Percentiles rank a stretch among this genome's conserved stretches.
phyloP scores from a whole-genome alignment of 92 coral and sea anemone genomes.

The Porites lobata region DNA sequence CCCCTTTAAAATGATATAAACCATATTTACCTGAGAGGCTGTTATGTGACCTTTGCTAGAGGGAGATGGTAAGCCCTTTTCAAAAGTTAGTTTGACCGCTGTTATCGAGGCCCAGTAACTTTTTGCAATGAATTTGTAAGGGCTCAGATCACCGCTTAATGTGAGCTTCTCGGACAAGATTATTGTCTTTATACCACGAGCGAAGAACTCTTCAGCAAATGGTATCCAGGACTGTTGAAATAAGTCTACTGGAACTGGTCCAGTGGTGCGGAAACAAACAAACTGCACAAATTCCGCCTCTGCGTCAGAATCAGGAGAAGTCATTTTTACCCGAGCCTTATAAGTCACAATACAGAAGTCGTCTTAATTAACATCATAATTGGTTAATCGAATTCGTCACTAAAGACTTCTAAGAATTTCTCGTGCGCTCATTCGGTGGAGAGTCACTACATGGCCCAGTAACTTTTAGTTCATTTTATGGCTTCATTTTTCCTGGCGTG shows the following conservation, averaged over 20 bases:
- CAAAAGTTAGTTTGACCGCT: constrained; percentile 82
- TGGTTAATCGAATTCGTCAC: neutral
- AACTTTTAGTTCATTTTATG: no score
- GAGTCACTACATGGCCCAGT: no score
- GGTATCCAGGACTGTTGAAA: constrained; percentile 97
- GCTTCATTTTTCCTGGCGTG: no score
- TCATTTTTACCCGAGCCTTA: neutral
- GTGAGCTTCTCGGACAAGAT: constrained; percentile 78
- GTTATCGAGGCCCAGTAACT: constrained; percentile 88
- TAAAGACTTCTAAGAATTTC: neutral
- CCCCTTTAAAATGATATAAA: neutral
- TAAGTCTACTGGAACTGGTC: constrained; percentile 75
- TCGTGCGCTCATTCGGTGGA: no score
- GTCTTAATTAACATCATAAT: neutral
- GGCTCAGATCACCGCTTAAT: constrained; percentile 71
- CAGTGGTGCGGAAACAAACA: constrained; percentile 82
- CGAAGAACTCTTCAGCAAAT: constrained; percentile 65
- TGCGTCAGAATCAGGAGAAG: constrained; percentile 17
- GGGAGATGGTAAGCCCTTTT: constrained; percentile 83
- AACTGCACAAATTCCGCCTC: constrained; percentile 84
- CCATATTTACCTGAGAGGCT: constrained; percentile 78
- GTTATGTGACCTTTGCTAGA: constrained; percentile 79
- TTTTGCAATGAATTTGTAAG: constrained; percentile 80
- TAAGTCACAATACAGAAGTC: neutral
- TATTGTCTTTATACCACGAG: constrained; percentile 84